Conservation (phyloP, 2,797 vertebrate genomes). For the Gadopsis bispinosus region DNA sequence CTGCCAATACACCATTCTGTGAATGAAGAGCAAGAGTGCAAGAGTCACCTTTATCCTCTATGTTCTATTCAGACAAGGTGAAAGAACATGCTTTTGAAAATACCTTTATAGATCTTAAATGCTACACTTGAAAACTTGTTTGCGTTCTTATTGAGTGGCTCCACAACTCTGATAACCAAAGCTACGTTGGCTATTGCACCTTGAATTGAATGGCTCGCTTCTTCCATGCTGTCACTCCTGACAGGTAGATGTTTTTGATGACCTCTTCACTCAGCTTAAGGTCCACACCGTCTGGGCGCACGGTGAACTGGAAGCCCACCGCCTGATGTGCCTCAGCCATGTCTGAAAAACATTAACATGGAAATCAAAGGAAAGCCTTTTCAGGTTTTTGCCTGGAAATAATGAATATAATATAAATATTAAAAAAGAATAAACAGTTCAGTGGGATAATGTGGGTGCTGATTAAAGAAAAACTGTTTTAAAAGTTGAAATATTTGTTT, state of each 20-base stretch:
- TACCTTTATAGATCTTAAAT: background rate
- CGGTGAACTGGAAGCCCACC: constrained; percentile 96
- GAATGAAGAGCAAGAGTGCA: constrained; percentile 2
- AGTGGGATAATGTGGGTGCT: background rate
- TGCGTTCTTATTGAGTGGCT: background rate
- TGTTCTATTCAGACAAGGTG: background rate
- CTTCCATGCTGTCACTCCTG: constrained; percentile 91
- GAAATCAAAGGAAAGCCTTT: background rate
- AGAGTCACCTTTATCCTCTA: background rate
- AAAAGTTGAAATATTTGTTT: background rate
- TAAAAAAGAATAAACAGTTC: background rate
- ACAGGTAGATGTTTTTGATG: constrained; percentile 90
- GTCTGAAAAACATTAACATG: constrained; percentile 18
- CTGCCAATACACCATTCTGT: constrained; percentile 92
- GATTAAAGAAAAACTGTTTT: background rate
- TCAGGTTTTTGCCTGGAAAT: background rate
- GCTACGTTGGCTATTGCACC: constrained; percentile 70
- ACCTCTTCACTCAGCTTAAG: constrained; percentile 91
- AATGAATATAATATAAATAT: background rate
- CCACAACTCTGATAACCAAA: background rate
- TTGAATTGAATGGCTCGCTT: constrained; percentile 91
- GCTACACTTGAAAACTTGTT: background rate
- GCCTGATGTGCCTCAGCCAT: constrained; percentile 99
- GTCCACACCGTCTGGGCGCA: constrained; percentile 92
- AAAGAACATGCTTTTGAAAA: background rate